Conservation (phyloP, 1,140 invertebrate species). For the Lineus longissimus region DNA sequence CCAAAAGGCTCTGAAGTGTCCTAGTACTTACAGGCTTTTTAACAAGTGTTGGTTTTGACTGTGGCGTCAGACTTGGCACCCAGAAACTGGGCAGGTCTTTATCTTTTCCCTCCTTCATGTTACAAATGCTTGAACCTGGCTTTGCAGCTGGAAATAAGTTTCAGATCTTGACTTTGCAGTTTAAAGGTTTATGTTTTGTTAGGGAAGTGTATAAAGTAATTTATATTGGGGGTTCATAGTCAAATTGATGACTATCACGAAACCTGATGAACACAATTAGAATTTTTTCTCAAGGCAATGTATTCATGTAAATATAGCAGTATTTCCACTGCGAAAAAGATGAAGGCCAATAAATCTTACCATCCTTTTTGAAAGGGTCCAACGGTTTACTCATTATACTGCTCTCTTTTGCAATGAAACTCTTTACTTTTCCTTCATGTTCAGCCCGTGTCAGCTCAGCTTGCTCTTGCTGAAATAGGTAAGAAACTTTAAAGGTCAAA, state of each 20-base stretch:
- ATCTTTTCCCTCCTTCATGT: slow-evolving; percentile 55
- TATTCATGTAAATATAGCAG: too few species aligned
- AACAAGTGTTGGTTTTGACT: slow-evolving; percentile 51
- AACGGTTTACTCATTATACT: neutral
- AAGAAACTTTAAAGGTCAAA: too few species aligned
- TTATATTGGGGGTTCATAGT: too few species aligned
- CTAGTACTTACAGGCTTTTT: slow-evolving; percentile 74
- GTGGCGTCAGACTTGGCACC: slow-evolving; percentile 90
- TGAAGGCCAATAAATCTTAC: neutral
- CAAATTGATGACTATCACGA: too few species aligned
- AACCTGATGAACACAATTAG: too few species aligned
- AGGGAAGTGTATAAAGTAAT: too few species aligned
- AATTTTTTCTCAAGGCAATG: too few species aligned
- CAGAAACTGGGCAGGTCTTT: slow-evolving; percentile 93
- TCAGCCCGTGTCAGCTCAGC: neutral
- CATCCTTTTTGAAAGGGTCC: neutral
- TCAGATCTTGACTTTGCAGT: too few species aligned
- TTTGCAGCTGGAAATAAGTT: neutral
- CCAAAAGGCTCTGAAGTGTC: too few species aligned
- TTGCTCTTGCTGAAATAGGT: slow-evolving; percentile 2
- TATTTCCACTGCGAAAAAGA: too few species aligned
- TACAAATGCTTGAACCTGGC: slow-evolving; percentile 26
- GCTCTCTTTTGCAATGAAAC: slow-evolving; percentile 8
- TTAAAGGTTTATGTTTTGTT: too few species aligned
- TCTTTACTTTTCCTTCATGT: slow-evolving; percentile 7